Evolutionary conservation across 2,888 invertebrate genomes (phyloP), one percentile per base, ranked within the genome.

Genomic region (Athetis lepigone): DNA sequence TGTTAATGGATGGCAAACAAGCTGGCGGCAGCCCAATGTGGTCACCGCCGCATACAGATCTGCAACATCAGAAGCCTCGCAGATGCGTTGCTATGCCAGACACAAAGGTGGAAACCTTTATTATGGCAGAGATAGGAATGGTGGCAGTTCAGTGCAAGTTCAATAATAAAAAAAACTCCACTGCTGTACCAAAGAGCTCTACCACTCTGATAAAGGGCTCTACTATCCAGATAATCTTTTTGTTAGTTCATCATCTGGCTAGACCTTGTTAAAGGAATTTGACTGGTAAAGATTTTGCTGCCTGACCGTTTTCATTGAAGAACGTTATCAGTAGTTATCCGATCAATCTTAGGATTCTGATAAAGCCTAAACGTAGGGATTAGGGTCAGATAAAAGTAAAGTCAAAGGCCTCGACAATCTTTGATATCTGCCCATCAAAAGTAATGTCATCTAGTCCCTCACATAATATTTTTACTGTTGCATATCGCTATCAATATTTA

Each of bases 401-500:
- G 59, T 52, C 51, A 63, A 47, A 72, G 36, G 60, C 40, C 57
- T 61, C 29, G 52, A 36, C 49, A 68, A 61, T 61, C 59, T 57
- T 59, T 45, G 39, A 50, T 72, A 72, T 66, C 52, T 39, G 56
- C 29, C 8, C 23, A 61, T 54, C 58, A 50, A 40, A 54, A 40
- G 16, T 25, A 3, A 51, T 65, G 42, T 69, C 52, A 62, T 75
- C 58, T 62, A 47, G 40, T 37, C 27, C 61, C 51, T 51, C 46
- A 37, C 60, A 66, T 66, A 59, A 59, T 75, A 59, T 75, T 67
- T 68, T 75, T 75, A 58, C 8, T 61, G 50, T 59, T 64, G 63
- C 43, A 76, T 58, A 47, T 61, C 59, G 19, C 49, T 76, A 74
- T 74, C 67, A 55, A 64, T 74, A 51, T 79, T 67, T 63, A 70